phyloP scores from a whole-genome alignment of 1,140 invertebrate genomes.

The Euborellia annulipes region DNA sequence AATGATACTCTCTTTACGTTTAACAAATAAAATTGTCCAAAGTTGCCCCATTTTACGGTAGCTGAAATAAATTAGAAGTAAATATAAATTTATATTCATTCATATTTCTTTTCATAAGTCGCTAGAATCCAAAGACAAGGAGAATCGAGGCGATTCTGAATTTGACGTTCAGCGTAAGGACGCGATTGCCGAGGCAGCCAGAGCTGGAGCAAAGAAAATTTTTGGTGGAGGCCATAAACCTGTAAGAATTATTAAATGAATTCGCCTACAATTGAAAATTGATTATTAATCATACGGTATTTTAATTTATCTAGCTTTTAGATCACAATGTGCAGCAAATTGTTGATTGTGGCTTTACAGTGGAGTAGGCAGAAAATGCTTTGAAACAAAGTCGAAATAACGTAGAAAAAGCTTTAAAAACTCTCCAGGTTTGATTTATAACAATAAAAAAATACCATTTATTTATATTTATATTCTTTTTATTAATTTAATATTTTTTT shows the following conservation, averaged over 20 bases:
- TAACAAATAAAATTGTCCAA: too few species aligned
- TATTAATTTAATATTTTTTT: too few species aligned
- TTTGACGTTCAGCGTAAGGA: conserved; percentile 73
- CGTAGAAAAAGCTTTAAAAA: conserved; percentile 52
- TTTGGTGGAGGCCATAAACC: conserved; percentile 57
- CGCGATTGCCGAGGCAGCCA: conserved; percentile 70
- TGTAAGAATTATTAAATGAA: conserved; percentile 23
- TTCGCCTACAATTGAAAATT: neutral
- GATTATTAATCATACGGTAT: conserved; percentile 5
- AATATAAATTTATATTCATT: too few species aligned
- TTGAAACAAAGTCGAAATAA: conserved; percentile 55
- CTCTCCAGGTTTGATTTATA: conserved; percentile 43
- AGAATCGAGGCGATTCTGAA: conserved; percentile 42
- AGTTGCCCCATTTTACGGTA: too few species aligned
- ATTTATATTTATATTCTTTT: conserved; percentile 10
- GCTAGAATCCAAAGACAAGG: conserved; percentile 10
- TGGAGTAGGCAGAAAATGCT: conserved; percentile 59
- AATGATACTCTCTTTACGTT: too few species aligned
- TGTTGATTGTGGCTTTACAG: conserved; percentile 58
- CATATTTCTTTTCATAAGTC: too few species aligned
- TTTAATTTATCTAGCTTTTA: conserved; percentile 30
- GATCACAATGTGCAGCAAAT: conserved; percentile 69
- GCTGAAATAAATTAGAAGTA: too few species aligned
- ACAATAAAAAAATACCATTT: too few species aligned
- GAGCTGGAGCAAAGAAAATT: conserved; percentile 43